Conservation (phyloP, 2,113 vertebrate species). For the Rynchops niger region DNA sequence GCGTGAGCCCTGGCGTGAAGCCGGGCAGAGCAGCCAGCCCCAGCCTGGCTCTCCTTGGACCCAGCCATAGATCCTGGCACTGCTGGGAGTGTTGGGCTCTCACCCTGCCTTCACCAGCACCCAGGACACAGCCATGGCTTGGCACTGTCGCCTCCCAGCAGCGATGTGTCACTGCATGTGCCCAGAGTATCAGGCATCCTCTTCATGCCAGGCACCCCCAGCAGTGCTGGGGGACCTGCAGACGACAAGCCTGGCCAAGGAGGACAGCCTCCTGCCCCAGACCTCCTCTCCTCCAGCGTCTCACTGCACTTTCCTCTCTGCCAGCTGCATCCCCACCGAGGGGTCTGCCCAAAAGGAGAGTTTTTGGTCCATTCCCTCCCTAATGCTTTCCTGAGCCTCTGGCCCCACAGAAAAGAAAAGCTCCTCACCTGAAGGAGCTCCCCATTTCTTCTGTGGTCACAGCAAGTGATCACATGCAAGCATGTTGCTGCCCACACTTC, state of each 20-base stretch:
- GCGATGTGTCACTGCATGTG: accelerated
- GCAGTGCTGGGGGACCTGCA: not conserved
- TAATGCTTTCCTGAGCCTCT: not conserved
- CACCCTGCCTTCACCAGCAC: not conserved
- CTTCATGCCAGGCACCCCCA: not conserved
- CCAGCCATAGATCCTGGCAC: not conserved
- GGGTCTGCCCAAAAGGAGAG: not conserved
- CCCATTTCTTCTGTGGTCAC: not conserved
- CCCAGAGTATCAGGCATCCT: not conserved
- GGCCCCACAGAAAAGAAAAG: not conserved
- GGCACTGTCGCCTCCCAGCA: not conserved
- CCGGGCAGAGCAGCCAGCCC: not conserved
- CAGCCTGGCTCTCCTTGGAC: not conserved
- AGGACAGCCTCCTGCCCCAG: not conserved
- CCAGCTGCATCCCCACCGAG: not conserved
- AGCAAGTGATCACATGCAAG: not conserved
- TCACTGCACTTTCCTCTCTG: not conserved
- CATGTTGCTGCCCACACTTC: not conserved
- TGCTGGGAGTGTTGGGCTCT: not conserved
- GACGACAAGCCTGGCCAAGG: not conserved
- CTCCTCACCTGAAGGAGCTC: not conserved
- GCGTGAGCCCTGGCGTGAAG: not conserved
- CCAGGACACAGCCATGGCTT: not conserved
- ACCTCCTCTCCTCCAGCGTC: not conserved
- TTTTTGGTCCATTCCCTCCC: not conserved